A percentile compares a stretch with the other conserved stretches of the same genome.
These are phyloP conservation scores for Cyanoderma ruficeps DNA, from an alignment of 2,113 vertebrate genomes.

Conservation along the genomic window DNA sequence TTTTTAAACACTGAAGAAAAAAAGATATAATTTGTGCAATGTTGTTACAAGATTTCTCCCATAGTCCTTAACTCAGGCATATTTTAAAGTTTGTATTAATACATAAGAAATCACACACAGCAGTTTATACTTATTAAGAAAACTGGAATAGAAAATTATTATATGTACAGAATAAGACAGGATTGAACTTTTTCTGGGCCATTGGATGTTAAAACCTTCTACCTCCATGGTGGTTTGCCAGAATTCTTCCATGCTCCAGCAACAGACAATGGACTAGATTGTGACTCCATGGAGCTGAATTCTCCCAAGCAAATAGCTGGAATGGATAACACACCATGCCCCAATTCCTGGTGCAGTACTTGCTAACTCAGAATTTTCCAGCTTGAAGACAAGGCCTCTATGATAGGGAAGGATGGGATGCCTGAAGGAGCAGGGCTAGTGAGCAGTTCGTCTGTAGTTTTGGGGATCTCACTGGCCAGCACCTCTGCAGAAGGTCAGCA, in stretches of 20 bases:
- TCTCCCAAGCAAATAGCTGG: slow-evolving; percentile 20
- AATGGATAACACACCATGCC: not conserved
- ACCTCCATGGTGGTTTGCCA: not conserved
- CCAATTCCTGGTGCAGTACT: not conserved
- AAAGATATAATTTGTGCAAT: not conserved
- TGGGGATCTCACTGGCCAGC: not conserved
- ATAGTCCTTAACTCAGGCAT: not conserved
- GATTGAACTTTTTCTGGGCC: not conserved
- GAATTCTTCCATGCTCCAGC: not conserved
- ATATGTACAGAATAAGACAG: not conserved
- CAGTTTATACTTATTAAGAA: not conserved
- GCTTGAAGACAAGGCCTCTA: not conserved
- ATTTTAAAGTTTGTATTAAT: not conserved
- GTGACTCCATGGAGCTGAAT: slow-evolving; percentile 23
- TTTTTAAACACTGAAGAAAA: slow-evolving; percentile 47
- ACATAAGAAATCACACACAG: not conserved
- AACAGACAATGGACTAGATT: slow-evolving; percentile 13
- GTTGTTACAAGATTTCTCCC: slow-evolving; percentile 50
- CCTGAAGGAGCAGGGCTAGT: not conserved
- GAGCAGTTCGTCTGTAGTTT: not conserved
- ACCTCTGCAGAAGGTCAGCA: not conserved
- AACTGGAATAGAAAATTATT: not conserved
- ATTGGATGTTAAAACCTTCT: not conserved
- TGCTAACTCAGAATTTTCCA: not conserved
- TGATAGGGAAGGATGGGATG: not conserved